phyloP scores from a whole-genome alignment of 2,888 invertebrate species.

The Cremastinae sp. region DNA sequence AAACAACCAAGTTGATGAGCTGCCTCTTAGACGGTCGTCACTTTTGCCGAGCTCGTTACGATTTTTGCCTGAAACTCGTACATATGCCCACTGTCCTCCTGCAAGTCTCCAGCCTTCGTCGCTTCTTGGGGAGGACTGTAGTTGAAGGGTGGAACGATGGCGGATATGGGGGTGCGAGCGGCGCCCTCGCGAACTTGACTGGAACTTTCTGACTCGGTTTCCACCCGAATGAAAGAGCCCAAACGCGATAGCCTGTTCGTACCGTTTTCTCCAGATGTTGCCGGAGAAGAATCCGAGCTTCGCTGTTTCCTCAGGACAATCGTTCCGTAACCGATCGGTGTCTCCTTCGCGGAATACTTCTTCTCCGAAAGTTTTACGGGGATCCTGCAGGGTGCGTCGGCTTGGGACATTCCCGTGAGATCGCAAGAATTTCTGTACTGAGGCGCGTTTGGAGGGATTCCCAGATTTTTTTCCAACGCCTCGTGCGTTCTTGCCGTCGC shows the following conservation, averaged over 20 bases:
- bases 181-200: conserved; percentile 52
- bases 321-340: conserved; percentile 57
- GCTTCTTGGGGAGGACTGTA: conserved; percentile 78
- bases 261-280: conserved; percentile 70
- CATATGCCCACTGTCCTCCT: conserved; percentile 63
- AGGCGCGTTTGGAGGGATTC: conserved; percentile 53
- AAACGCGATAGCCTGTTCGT: conserved; percentile 81
- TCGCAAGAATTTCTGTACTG: conserved; percentile 76
- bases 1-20: conserved; percentile 58
- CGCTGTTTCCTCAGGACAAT: conserved; percentile 69
- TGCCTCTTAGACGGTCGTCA: conserved; percentile 74
- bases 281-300: conserved; percentile 55
- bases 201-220: conserved; percentile 68
- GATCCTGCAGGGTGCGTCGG: conserved; percentile 71
- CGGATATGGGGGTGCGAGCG: conserved; percentile 73
- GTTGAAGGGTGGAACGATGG: conserved; percentile 81
- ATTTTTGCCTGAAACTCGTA: conserved; percentile 73
- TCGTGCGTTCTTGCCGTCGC: conserved; percentile 10
- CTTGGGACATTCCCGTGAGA: conserved; percentile 69
- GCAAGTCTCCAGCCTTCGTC: conserved; percentile 55
- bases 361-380: conserved; percentile 69
- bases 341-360: conserved; percentile 52
- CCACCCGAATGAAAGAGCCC: conserved; percentile 82
- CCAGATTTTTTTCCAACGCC: conserved; percentile 42
- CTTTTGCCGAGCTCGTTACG: conserved; percentile 73